phyloP scores from a whole-genome alignment of 2,888 invertebrate species.

The Stomorhina lunata region DNA sequence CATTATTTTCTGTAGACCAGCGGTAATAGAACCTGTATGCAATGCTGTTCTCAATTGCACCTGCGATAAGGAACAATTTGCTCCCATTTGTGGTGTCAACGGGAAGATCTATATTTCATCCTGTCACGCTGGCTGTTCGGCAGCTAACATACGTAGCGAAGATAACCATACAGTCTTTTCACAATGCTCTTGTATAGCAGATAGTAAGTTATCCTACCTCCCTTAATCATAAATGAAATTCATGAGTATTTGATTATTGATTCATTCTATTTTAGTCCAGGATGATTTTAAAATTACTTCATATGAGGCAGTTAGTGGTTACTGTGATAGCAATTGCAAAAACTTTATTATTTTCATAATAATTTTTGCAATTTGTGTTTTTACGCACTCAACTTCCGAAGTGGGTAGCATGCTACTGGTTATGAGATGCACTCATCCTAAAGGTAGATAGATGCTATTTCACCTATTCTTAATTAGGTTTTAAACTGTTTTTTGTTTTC shows the following conservation, averaged over 20 bases:
- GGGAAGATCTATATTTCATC: conserved; percentile 92
- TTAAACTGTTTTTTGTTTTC: neutral
- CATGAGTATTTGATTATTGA: neutral
- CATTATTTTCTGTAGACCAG: conserved; percentile 69
- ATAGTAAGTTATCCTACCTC: conserved; percentile 69
- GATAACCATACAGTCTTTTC: conserved; percentile 83
- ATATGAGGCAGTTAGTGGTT: conserved; percentile 86
- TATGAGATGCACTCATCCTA: conserved; percentile 93
- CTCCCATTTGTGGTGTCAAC: conserved; percentile 91
- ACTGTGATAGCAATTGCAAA: conserved; percentile 89
- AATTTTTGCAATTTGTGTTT: conserved; percentile 92
- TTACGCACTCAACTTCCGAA: conserved; percentile 95
- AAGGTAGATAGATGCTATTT: conserved; percentile 79
- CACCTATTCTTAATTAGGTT: neutral
- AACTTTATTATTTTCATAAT: conserved; percentile 90
- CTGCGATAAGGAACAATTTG: conserved; percentile 88
- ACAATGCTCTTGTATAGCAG: conserved; percentile 81
- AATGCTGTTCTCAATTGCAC: conserved; percentile 83
- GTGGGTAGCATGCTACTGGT: conserved; percentile 95
- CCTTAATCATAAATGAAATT: neutral
- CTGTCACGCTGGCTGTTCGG: conserved; percentile 92
- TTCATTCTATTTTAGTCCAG: conserved; percentile 18
- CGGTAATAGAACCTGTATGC: conserved; percentile 82
- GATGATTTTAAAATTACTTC: conserved; percentile 32
- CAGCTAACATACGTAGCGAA: conserved; percentile 82